Evolutionary conservation across 2,113 vertebrate species (phyloP).

Genomic region (Neotoma lepida): DNA sequence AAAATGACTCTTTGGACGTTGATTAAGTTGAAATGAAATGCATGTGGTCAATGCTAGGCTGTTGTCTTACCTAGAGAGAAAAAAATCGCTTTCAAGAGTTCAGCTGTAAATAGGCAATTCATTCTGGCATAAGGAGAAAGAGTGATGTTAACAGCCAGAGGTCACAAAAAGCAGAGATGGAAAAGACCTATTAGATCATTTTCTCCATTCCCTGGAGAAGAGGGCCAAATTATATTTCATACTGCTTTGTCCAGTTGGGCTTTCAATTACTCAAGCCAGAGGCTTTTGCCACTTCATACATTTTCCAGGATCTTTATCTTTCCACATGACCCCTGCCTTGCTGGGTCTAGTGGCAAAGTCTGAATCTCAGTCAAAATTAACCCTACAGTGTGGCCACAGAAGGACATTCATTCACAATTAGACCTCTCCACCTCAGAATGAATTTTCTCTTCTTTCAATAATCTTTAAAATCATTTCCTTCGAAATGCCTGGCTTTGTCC

Average conservation of each 20-base stretch:
- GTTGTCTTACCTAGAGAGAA: constrained; percentile 53
- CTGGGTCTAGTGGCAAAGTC: background rate
- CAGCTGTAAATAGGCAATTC: constrained; percentile 64
- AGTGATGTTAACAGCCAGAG: constrained; percentile 60
- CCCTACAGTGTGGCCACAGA: background rate
- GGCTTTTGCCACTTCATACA: constrained; percentile 47
- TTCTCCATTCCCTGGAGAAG: constrained; percentile 66
- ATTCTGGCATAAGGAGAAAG: constrained; percentile 72
- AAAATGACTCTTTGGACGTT: constrained; percentile 46
- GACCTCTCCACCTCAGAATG: background rate
- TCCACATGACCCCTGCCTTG: background rate
- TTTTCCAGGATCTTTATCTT: constrained; percentile 33
- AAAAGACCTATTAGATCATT: constrained; percentile 58
- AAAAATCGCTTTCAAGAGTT: constrained; percentile 60
- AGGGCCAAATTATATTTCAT: constrained; percentile 62
- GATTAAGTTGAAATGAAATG: constrained; percentile 63
- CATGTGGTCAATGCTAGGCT: constrained; percentile 45
- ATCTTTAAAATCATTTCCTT: constrained; percentile 34
- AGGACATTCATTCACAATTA: constrained; percentile 15
- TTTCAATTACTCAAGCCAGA: constrained; percentile 71
- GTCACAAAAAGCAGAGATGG: constrained; percentile 65
- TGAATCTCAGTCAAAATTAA: constrained; percentile 41
- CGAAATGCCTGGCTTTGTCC: background rate
- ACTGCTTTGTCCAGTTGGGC: constrained; percentile 62
- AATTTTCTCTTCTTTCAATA: constrained; percentile 36